Base-by-base conservation (phyloP, 2,113 vertebrate species). In the Archilochus colubris region DNA sequence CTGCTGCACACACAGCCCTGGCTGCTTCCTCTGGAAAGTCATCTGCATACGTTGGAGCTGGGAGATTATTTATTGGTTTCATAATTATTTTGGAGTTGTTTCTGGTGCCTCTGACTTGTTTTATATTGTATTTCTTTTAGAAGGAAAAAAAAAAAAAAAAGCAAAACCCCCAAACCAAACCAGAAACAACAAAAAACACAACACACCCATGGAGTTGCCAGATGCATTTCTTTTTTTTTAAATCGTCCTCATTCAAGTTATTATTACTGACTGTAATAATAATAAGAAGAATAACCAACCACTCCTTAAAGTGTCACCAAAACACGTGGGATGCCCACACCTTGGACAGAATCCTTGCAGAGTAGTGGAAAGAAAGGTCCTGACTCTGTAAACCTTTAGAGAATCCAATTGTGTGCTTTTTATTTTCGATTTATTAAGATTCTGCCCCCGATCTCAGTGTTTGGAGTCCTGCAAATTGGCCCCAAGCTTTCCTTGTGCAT, bases 201-300 rank as follows among this genome's bases (percentile, higher is more conserved):
- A 91, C 85, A 80, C 75, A 50, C 78, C 46, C 83, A 46, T 54
- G 7, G 74, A 43, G 67, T 46, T 85, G 62, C 88, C 93, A 86
- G 85, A 86, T 93, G 92, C 69, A 64, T 96, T 92, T 95, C 91
- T 93, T 36, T 36, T 96, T 92, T 95, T 93, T 93, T 33, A n/a
- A 94, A 83, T 93, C 81, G 67, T 74, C 19, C 67, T 95, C 67
- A 22, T 94, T 87, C 81, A 73, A 64, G 55, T 91, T 43, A 86
- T 51, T 94, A 90, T 36, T 92, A 54, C 88, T 53, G 74, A 62
- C 63, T 95, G 92, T 53, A 33, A 33, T 33, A 33, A 33, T 33
- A 33, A 33, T n/a, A n/a, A n/a, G n/a, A n/a, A n/a, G n/a, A n/a
- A 82, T 58, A 94, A 96, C 88, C 58, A 88, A 63, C 68, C 80